A percentile compares a stretch with the other conserved stretches of the same genome.
These are phyloP conservation scores for Ictalurus punctatus DNA, from an alignment of 2,113 vertebrate genomes.

Conservation along the genomic window DNA sequence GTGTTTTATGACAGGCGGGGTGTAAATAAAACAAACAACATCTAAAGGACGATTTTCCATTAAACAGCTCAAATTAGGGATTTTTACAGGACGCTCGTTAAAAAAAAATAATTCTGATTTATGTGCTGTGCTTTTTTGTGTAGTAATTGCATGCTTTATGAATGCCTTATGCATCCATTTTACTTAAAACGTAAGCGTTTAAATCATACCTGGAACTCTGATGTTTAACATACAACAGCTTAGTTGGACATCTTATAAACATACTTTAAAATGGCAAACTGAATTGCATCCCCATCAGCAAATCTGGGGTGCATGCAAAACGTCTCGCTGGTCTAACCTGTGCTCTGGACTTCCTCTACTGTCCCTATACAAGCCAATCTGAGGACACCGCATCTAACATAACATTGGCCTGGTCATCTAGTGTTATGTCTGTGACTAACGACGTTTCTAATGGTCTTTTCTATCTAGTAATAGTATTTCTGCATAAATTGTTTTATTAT, in stretches of 20 bases:
- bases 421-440: neutral
- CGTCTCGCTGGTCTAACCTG: neutral
- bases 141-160: neutral
- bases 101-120: neutral
- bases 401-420: neutral
- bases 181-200: neutral
- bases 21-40: neutral
- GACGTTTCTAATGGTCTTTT: too few species aligned
- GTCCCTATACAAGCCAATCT: neutral
- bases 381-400: neutral
- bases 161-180: neutral
- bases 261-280: neutral
- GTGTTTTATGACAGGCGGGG: neutral
- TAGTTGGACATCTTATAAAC: neutral
- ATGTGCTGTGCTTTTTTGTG: neutral
- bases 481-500: neutral
- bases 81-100: neutral
- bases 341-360: neutral
- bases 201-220: neutral
- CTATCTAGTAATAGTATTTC: too few species aligned
- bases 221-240: neutral
- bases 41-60: neutral
- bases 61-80: neutral
- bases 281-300: neutral
- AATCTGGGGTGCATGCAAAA: neutral